These are phyloP conservation scores for Orcinus orca DNA, from an alignment of 2,113 vertebrate genomes.

Conservation along the genomic window DNA sequence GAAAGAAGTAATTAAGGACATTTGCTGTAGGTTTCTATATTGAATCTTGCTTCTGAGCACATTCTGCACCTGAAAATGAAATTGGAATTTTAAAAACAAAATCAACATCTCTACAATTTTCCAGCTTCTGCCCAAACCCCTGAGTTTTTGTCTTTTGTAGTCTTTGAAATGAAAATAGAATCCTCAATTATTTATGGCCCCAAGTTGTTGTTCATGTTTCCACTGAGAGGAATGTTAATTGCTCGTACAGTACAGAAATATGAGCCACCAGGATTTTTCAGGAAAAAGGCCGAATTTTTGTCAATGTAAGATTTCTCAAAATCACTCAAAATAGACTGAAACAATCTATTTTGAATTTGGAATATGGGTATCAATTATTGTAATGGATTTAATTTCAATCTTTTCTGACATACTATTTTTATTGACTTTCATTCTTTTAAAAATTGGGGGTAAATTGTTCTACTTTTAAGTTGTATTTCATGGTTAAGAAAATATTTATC, in stretches of 20 bases:
- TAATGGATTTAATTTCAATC: constrained; percentile 27
- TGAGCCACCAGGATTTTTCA: constrained; percentile 18
- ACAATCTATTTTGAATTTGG: constrained; percentile 40
- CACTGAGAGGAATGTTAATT: constrained; percentile 54
- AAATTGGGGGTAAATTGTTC: not conserved
- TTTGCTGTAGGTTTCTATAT: constrained; percentile 48
- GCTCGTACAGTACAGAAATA: not conserved
- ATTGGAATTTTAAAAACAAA: constrained; percentile 64
- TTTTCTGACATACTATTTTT: constrained; percentile 18
- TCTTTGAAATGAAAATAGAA: constrained; percentile 59
- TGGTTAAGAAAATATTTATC: not conserved
- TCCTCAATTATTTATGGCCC: not conserved
- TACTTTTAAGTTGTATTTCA: not conserved
- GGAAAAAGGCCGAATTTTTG: constrained; percentile 4
- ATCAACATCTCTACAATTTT: constrained; percentile 40
- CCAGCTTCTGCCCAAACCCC: constrained; percentile 1
- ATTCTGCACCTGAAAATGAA: constrained; percentile 61
- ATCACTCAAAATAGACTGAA: constrained; percentile 35
- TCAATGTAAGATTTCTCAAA: constrained; percentile 40
- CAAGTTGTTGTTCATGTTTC: constrained; percentile 12
- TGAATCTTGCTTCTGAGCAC: constrained; percentile 58
- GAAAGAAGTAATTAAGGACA: constrained; percentile 64
- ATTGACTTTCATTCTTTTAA: not conserved
- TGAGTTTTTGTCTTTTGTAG: constrained; percentile 40
- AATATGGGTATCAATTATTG: constrained; percentile 31